Evolutionary conservation across 1,140 invertebrate species (phyloP).

Genomic region (Lineus longissimus): DNA sequence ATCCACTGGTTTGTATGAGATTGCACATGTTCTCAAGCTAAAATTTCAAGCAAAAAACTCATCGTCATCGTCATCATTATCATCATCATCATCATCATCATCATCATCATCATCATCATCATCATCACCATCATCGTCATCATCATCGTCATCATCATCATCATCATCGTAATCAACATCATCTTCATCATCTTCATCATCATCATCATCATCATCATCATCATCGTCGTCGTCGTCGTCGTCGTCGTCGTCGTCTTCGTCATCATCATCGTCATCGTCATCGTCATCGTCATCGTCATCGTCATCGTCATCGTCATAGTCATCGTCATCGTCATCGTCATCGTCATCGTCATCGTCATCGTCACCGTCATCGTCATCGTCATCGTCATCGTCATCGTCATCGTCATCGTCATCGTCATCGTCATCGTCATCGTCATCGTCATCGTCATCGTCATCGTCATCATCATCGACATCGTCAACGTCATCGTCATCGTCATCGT

Average conservation of each 20-base stretch:
- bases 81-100: conserved; percentile 16
- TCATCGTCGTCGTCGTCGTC: background rate
- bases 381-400: conserved; percentile 8
- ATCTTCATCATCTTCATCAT: background rate
- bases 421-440: background rate
- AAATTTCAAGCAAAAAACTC: no score
- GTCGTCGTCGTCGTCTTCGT: no score
- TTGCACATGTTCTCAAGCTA: background rate
- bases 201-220: background rate
- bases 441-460: no score
- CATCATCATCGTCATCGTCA: no score
- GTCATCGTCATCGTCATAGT: no score
- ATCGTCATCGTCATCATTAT: conserved; percentile 13
- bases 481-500: no score
- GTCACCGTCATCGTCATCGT: conserved; percentile 6
- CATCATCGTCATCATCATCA: background rate
- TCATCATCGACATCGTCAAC: background rate
- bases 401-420: background rate
- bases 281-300: conserved; percentile 8
- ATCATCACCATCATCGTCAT: conserved; percentile 15
- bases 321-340: no score
- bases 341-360: conserved; percentile 10
- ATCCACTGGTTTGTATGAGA: no score
- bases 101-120: conserved; percentile 16
- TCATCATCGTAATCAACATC: background rate